Conservation (phyloP, 1,140 invertebrate species). For the Neodiprion virginianus region DNA sequence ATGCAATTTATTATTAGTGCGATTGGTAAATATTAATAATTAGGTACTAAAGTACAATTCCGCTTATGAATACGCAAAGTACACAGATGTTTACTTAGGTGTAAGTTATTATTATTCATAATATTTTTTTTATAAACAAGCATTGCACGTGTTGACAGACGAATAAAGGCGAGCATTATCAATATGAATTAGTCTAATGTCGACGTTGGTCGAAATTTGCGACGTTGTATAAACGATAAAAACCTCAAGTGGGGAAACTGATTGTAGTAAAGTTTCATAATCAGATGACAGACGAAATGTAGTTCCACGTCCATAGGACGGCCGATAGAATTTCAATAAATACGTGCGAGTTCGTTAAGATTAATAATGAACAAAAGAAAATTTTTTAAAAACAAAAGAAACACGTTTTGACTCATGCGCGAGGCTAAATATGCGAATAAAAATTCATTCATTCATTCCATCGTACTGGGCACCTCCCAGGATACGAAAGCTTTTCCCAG, state of each 20-base stretch:
- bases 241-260: background rate
- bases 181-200: background rate
- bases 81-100: too few species aligned
- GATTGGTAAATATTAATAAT: too few species aligned
- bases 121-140: too few species aligned
- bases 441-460: slow-evolving; percentile 13
- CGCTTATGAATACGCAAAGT: too few species aligned
- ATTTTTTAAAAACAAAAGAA: slow-evolving; percentile 1
- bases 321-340: background rate
- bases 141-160: too few species aligned
- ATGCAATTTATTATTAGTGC: too few species aligned
- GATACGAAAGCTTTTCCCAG: slow-evolving; percentile 37
- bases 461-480: slow-evolving; percentile 45
- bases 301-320: background rate
- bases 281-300: background rate
- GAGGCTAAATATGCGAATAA: background rate
- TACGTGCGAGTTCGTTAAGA: background rate
- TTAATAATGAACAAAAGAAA: background rate
- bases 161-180: too few species aligned
- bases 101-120: too few species aligned
- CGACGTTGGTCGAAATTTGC: background rate
- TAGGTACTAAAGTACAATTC: too few species aligned
- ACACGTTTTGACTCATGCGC: background rate
- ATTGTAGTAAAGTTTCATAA: slow-evolving; percentile 6
- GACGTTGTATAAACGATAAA: background rate